These are phyloP conservation scores for Ceratina calcarata DNA, from an alignment of 1,140 invertebrate species.

Conservation along the genomic window DNA sequence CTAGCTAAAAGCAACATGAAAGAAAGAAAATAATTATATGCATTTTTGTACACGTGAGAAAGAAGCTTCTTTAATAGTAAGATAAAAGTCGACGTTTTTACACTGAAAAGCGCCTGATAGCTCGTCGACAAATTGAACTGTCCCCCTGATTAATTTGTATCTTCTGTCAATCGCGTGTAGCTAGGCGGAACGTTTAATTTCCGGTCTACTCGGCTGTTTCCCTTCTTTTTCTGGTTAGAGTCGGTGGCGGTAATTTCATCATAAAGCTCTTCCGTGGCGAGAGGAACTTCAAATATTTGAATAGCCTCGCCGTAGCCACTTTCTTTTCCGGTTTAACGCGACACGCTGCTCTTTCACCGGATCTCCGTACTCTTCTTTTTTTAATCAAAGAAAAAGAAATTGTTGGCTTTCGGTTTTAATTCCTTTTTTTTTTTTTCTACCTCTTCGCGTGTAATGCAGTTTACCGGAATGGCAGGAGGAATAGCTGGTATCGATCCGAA, in stretches of 20 bases:
- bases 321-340: constrained; percentile 21
- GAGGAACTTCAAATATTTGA: constrained; percentile 41
- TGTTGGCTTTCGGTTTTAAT: background rate
- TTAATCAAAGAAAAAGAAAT: background rate
- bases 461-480: constrained; percentile 10
- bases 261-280: constrained; percentile 12
- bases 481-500: constrained; percentile 25
- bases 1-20: no score
- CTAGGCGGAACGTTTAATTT: background rate
- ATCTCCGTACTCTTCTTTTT: background rate
- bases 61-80: no score
- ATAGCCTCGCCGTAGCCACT: constrained; percentile 1
- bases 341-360: background rate
- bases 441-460: background rate
- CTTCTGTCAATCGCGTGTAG: background rate
- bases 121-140: background rate
- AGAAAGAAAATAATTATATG: no score
- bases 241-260: constrained; percentile 17
- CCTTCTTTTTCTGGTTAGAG: constrained; percentile 24
- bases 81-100: no score
- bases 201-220: background rate
- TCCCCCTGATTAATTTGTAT: background rate
- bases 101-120: no score
- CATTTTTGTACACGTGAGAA: no score
- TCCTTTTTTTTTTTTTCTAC: background rate